Percentiles rank a stretch among this genome's conserved stretches.
Conservation (phyloP, 2,888 invertebrate species). For the Allacma fusca region DNA sequence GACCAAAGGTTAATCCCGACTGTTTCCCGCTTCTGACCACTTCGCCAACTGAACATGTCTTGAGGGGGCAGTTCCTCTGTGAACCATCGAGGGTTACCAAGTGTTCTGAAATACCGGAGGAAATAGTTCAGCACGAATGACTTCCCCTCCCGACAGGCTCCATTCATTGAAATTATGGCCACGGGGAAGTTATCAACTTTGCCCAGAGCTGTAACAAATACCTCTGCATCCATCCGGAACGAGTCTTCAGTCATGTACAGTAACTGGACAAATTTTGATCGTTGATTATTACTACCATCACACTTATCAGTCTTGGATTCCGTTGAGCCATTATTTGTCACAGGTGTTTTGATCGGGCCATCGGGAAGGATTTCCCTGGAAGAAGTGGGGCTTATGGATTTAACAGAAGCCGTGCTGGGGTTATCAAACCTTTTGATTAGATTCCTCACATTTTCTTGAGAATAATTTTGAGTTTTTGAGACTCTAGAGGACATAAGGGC, state of each 20-base stretch:
- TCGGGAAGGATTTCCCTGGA: too few species aligned
- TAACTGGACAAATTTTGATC: too few species aligned
- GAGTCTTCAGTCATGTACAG: neutral
- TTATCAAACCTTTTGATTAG: too few species aligned
- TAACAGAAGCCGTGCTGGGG: too few species aligned
- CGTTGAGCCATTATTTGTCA: too few species aligned
- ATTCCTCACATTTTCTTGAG: too few species aligned
- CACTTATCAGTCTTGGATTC: too few species aligned
- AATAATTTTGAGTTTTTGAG: too few species aligned
- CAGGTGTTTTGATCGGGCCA: too few species aligned
- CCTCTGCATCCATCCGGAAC: neutral
- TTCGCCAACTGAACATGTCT: conserved; percentile 62
- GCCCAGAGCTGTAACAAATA: neutral
- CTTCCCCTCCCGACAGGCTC: conserved; percentile 29
- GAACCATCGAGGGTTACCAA: neutral
- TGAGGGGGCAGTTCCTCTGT: neutral
- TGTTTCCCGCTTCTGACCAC: conserved; percentile 62
- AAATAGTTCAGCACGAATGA: conserved; percentile 39
- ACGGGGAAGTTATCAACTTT: conserved; percentile 32
- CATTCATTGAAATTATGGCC: conserved; percentile 31
- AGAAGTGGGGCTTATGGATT: too few species aligned
- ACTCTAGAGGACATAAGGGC: too few species aligned
- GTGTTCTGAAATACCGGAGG: conserved; percentile 14
- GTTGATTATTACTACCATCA: too few species aligned
- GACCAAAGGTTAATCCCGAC: conserved; percentile 64